A percentile compares a stretch with the other conserved stretches of the same genome.
These are phyloP conservation scores for Cyrtodaria siliqua DNA, from an alignment of 2,888 invertebrate genomes.

Conservation along the genomic window DNA sequence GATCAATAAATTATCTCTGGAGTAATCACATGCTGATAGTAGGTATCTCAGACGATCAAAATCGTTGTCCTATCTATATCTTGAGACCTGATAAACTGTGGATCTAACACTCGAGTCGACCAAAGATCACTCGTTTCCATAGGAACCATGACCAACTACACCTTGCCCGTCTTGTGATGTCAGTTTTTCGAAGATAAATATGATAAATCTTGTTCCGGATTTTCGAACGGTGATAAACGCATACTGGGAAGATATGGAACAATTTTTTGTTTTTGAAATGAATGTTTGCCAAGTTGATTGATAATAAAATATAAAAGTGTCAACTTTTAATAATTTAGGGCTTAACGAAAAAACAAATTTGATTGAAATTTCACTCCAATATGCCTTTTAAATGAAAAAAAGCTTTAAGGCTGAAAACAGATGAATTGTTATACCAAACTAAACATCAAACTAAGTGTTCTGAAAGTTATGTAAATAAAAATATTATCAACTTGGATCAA, in stretches of 20 bases:
- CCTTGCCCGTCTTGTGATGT: constrained; percentile 48
- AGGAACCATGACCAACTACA: constrained; percentile 36
- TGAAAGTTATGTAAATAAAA: too few species aligned
- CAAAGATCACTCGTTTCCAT: constrained; percentile 52
- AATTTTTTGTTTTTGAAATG: too few species aligned
- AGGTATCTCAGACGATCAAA: constrained; percentile 27
- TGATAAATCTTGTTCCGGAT: constrained; percentile 38
- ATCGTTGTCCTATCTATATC: constrained; percentile 23
- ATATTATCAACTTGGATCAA: too few species aligned
- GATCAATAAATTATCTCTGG: constrained; percentile 41
- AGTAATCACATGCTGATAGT: constrained; percentile 42
- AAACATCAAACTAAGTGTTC: too few species aligned
- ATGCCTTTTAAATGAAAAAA: too few species aligned
- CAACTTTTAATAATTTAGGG: too few species aligned
- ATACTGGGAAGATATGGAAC: not conserved
- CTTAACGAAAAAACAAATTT: too few species aligned
- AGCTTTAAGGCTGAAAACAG: too few species aligned
- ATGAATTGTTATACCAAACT: too few species aligned
- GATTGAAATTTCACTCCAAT: too few species aligned
- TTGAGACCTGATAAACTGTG: constrained; percentile 30
- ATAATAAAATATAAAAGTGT: too few species aligned
- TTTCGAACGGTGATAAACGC: not conserved
- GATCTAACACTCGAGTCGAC: constrained; percentile 25
- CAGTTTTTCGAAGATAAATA: constrained; percentile 33
- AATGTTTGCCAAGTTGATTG: too few species aligned